phyloP scores from a whole-genome alignment of 2,797 vertebrate genomes.

The Simalia tracyae region DNA sequence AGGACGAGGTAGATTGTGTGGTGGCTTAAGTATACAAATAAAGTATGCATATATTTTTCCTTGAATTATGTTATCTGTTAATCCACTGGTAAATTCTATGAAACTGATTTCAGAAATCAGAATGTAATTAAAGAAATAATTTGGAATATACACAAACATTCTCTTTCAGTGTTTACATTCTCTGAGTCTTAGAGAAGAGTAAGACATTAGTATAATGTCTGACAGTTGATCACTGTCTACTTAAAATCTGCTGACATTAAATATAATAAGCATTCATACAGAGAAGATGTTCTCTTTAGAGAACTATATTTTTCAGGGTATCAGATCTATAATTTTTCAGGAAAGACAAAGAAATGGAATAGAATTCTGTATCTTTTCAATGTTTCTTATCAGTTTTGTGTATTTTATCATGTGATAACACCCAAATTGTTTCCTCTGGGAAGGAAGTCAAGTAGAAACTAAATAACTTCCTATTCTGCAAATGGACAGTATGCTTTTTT shows the following conservation, averaged over 20 bases:
- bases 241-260: conserved; percentile 36
- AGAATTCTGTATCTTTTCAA: conserved; percentile 54
- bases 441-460: conserved; percentile 60
- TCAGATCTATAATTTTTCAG: conserved; percentile 54
- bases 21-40: background rate
- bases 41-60: background rate
- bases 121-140: conserved; percentile 41
- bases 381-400: conserved; percentile 60
- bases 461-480: conserved; percentile 51
- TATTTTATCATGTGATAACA: conserved; percentile 56
- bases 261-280: conserved; percentile 35
- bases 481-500: conserved; percentile 7
- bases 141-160: conserved; percentile 28
- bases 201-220: conserved; percentile 21
- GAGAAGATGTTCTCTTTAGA: conserved; percentile 52
- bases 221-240: conserved; percentile 48
- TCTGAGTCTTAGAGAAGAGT: background rate
- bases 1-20: too few species aligned
- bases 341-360: conserved; percentile 58
- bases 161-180: conserved; percentile 30
- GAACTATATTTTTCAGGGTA: conserved; percentile 56
- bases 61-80: background rate
- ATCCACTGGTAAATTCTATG: background rate
- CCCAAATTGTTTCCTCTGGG: conserved; percentile 61
- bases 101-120: conserved; percentile 41